Evolutionary conservation across 2,113 vertebrate species (phyloP), one percentile per base, ranked within the genome.

Genomic region (Solea solea): DNA sequence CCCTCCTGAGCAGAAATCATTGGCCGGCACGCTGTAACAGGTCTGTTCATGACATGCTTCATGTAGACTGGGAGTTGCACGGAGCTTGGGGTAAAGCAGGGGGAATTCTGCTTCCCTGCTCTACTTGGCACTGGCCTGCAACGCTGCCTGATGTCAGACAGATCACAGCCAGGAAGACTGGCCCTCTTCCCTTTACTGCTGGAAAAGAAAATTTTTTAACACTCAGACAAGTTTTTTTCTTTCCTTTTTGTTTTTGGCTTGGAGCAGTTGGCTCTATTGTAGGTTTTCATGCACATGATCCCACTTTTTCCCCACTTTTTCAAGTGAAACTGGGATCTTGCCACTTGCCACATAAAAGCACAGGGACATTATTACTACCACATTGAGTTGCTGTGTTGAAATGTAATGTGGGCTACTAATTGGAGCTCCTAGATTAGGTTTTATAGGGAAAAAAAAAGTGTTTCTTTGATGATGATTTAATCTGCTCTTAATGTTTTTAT

Each of bases 41-140:
- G 66, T 74, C 64, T 83, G 80, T 83, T 86, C 83, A 86, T 86
- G 82, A 90, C 84, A 84, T 78, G 85, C 86, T 87, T 75, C 8
- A 48, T 86, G 77, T 65, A 82, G 78, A 68, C 71, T 83, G 82
- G 73, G 78, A 86, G 69, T 83, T 88, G 85, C 80, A 75, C 65
- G 81, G 86, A 80, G 82, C 71, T 69, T 53, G 34, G 84, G 76
- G 78, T 76, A 82, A 34, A 85, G 76, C 69, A 58, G 70, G 82
- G 84, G 89, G 87, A 90, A 86, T 87, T 89, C 87, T 87, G 81
- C 75, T 82, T 62, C 86, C 75, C 76, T 86, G 86, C 86, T 88
- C 89, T 67, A 89, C 83, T 90, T 89, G 90, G 90, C 88, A 71
- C 73, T 51, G 75, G 81, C 73, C 64, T 55, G 76, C 64, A 74